Conservation (phyloP, 2,888 invertebrate genomes). For the Leucania comma region DNA sequence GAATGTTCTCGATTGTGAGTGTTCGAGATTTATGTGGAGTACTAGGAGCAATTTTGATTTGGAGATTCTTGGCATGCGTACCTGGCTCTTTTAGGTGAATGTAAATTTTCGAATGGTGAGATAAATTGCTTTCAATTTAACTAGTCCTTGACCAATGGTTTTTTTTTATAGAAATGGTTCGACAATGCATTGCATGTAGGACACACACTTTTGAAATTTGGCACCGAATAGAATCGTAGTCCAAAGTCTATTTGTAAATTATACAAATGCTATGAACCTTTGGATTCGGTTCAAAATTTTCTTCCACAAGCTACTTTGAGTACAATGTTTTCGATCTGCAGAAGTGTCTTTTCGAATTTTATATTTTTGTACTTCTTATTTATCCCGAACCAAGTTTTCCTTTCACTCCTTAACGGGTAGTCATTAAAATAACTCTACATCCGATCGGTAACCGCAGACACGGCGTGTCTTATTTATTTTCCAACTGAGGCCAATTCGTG, state of each 20-base stretch:
- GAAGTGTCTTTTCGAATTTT: neutral
- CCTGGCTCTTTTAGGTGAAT: constrained; percentile 22
- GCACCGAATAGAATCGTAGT: neutral
- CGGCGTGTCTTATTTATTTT: constrained; percentile 78
- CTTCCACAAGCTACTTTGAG: neutral
- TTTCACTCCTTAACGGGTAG: constrained; percentile 49
- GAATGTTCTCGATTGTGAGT: constrained; percentile 52
- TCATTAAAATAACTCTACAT: constrained; percentile 66
- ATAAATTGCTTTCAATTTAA: constrained; percentile 26
- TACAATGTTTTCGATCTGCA: neutral
- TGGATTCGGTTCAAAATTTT: constrained; percentile 27
- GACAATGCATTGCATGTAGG: neutral
- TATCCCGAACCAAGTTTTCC: neutral
- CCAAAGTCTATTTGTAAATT: constrained; percentile 4
- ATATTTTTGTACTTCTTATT: neutral
- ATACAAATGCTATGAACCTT: constrained; percentile 22
- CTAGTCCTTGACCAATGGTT: neutral
- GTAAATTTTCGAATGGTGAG: constrained; percentile 17
- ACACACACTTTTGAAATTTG: constrained; percentile 27
- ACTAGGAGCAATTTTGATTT: constrained; percentile 51
- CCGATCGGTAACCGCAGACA: constrained; percentile 66
- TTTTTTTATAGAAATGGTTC: neutral
- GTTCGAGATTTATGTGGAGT: constrained; percentile 52
- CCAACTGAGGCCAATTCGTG: constrained; percentile 77
- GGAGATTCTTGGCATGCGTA: constrained; percentile 37